These are phyloP conservation scores for Cyclina sinensis DNA, from an alignment of 1,140 invertebrate species.

Conservation along the genomic window DNA sequence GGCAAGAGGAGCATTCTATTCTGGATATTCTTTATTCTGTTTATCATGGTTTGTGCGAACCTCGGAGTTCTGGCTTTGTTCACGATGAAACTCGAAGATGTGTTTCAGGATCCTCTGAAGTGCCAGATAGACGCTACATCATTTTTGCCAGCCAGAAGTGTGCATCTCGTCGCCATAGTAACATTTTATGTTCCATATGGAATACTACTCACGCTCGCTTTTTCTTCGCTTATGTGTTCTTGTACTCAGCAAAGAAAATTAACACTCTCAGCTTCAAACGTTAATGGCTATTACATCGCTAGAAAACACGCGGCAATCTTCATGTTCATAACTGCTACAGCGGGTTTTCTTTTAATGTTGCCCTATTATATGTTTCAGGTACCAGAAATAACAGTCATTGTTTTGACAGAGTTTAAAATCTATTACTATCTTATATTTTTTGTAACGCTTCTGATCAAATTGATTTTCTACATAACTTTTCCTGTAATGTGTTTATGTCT, in stretches of 20 bases:
- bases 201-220: conserved; percentile 46
- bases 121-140: conserved; percentile 39
- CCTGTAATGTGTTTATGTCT: conserved; percentile 50
- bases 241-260: conserved; percentile 34
- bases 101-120: background rate
- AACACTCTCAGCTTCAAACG: background rate
- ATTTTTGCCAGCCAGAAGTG: conserved; percentile 11
- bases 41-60: conserved; percentile 64
- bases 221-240: conserved; percentile 38
- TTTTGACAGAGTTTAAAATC: conserved; percentile 4
- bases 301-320: conserved; percentile 49
- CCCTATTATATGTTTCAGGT: conserved; percentile 57
- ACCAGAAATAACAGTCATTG: conserved; percentile 12
- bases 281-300: conserved; percentile 32
- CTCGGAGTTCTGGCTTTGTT: conserved; percentile 35
- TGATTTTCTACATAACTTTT: conserved; percentile 48
- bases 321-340: conserved; percentile 54
- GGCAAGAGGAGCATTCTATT: conserved; percentile 48
- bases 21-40: conserved; percentile 54
- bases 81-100: conserved; percentile 42
- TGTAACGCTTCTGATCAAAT: conserved; percentile 41
- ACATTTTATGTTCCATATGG: conserved; percentile 65
- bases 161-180: conserved; percentile 32
- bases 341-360: conserved; percentile 56
- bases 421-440: conserved; percentile 17